Evolutionary conservation across 2,888 invertebrate species (phyloP), one percentile per base, ranked within the genome.

Genomic region (Sipha maydis): DNA sequence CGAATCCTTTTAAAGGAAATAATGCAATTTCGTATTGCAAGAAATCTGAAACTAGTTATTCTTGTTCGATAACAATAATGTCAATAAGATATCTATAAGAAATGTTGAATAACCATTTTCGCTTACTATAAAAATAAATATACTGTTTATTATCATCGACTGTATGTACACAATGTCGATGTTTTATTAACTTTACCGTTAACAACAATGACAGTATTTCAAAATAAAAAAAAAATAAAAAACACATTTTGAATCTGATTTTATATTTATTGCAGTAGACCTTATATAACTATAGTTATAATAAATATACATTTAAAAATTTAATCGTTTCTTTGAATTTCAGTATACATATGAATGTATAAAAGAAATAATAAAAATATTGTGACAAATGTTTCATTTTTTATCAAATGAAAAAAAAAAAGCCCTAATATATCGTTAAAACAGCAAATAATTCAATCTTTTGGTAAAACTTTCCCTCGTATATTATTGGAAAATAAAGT

Each of bases 21-120:
- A 61, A 67, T n/a, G 41, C 41, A 41, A n/a, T 80, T 67, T 80
- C 8, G 67, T 80, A 67, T 41, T 14, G 80, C 4, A 28, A 67
- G 38, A 80, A 8, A 80, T 80, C 61, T 41, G 38, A 80, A 80
- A 80, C 80, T 80, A 67, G 80, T 80, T 67, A 41, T 80, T 67
- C 61, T 61, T 17, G 61, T 79, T 38, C 61, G 5, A 69, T 67
- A 80, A 28, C 80, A 67, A 80, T 67, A 67, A 80, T 41, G 41
- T 21, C 38, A 41, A 41, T 67, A 80, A 80, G 34, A 80, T 38
- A 80, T 80, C 3, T 9, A 28, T n/a, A 41, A 19, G 28, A 80
- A 80, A 80, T 28, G 61, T 69, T 28, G 38, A 67, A 67, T 41
- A 67, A 7, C 41, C 41, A 28, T 80, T 80, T 80, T 41, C n/a